These are phyloP conservation scores for Hiodon alosoides DNA, from an alignment of 2,113 vertebrate genomes.

Conservation along the genomic window DNA sequence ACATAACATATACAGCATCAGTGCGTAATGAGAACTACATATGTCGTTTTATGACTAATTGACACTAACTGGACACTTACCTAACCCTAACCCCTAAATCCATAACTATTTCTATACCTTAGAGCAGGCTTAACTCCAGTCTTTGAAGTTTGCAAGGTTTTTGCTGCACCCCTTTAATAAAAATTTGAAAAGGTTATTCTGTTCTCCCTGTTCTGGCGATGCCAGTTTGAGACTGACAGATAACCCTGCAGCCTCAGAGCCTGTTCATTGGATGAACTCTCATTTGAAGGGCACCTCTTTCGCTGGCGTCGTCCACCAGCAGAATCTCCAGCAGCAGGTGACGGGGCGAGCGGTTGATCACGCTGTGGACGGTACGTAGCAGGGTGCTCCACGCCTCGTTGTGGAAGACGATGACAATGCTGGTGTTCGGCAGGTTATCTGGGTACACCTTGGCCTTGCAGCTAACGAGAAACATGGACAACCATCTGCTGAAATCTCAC, in stretches of 20 bases:
- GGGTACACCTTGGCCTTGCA: slow-evolving; percentile 89
- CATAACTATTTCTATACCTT: too few relatives aligned
- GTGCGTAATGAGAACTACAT: too few relatives aligned
- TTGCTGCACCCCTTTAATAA: too few relatives aligned
- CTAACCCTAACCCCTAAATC: too few relatives aligned
- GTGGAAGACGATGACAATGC: slow-evolving; percentile 96
- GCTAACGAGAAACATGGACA: slow-evolving; percentile 49
- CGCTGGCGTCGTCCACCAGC: slow-evolving; percentile 94
- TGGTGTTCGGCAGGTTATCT: slow-evolving; percentile 86
- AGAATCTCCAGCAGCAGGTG: slow-evolving; percentile 81
- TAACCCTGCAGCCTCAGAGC: not conserved
- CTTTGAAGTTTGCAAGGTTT: too few relatives aligned
- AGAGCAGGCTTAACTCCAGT: too few relatives aligned
- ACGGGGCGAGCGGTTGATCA: slow-evolving; percentile 79
- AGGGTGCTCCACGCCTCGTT: slow-evolving; percentile 97
- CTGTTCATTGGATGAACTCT: not conserved
- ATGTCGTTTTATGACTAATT: too few relatives aligned
- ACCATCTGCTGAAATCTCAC: not conserved
- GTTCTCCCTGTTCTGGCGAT: too few relatives aligned
- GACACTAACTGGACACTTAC: too few relatives aligned
- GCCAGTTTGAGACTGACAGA: too few relatives aligned
- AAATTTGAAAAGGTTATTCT: too few relatives aligned
- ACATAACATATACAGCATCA: too few relatives aligned
- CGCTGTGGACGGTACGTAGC: slow-evolving; percentile 86
- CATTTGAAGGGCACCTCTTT: slow-evolving; percentile 70